Evolutionary conservation across 2,797 vertebrate genomes (phyloP).

Genomic region (Picus viridis): DNA sequence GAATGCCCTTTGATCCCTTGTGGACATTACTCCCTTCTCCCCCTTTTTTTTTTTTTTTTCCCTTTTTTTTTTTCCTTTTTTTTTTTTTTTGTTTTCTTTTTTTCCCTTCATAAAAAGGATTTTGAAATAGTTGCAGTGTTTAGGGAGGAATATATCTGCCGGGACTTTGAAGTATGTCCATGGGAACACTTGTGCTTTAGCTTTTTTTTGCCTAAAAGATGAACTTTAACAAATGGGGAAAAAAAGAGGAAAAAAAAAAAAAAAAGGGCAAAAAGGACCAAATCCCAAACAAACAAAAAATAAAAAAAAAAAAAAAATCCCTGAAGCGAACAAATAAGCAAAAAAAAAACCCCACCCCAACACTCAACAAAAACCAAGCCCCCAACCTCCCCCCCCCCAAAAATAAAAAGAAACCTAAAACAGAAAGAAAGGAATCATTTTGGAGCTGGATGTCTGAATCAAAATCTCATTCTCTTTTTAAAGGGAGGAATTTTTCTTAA

Average conservation of each 20-base stretch:
- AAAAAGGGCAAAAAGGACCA: neutral
- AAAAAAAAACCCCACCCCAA: too few species aligned
- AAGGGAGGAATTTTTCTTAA: slow-evolving; percentile 53
- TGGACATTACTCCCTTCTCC: slow-evolving; percentile 86
- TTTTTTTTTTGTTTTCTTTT: neutral
- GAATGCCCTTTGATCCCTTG: slow-evolving; percentile 90
- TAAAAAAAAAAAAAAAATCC: too few species aligned
- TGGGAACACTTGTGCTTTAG: slow-evolving; percentile 76
- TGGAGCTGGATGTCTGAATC: too few species aligned
- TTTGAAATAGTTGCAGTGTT: slow-evolving; percentile 82
- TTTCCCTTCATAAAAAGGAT: slow-evolving; percentile 79
- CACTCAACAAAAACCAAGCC: too few species aligned
- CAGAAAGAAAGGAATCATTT: too few species aligned
- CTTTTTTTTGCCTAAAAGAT: slow-evolving; percentile 68
- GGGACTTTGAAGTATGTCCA: slow-evolving; percentile 81
- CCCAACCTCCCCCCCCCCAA: too few species aligned
- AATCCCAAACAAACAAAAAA: too few species aligned
- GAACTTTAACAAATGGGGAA: slow-evolving; percentile 1
- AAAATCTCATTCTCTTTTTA: too few species aligned
- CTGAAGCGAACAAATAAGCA: too few species aligned
- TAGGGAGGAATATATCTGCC: slow-evolving; percentile 80
- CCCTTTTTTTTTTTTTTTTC: slow-evolving; percentile 17
- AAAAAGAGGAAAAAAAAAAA: neutral
- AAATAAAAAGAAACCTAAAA: too few species aligned
- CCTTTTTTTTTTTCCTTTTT: slow-evolving; percentile 39